These are phyloP conservation scores for Shinisaurus crocodilurus DNA, from an alignment of 2,113 vertebrate species.

Conservation along the genomic window DNA sequence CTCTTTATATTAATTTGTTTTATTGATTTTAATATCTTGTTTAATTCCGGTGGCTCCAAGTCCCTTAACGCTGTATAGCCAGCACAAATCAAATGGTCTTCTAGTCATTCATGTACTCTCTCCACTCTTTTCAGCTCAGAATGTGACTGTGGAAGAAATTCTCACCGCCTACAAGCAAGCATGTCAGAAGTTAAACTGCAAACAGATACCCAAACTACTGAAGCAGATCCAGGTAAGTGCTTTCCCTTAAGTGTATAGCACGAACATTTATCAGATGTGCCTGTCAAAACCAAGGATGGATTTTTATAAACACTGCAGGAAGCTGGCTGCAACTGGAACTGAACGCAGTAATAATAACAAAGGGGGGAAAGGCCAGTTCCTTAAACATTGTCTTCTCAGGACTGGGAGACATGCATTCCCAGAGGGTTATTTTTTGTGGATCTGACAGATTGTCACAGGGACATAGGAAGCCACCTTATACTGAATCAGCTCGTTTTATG, in stretches of 20 bases:
- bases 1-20: not conserved
- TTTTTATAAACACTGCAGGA: not conserved
- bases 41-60: no score
- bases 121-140: constrained; percentile 83
- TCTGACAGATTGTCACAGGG: not conserved
- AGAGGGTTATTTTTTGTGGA: not conserved
- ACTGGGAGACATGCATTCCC: not conserved
- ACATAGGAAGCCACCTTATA: not conserved
- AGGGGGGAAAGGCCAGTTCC: not conserved
- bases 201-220: constrained; percentile 92
- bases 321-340: not conserved
- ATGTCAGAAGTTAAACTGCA: constrained; percentile 95
- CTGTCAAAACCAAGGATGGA: not conserved
- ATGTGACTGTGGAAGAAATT: constrained; percentile 92
- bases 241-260: not conserved
- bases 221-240: constrained; percentile 91
- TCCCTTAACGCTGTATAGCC: no score
- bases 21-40: not conserved
- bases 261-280: not conserved
- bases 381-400: not conserved
- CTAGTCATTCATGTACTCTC: not conserved
- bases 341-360: not conserved
- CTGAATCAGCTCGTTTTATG: not conserved
- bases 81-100: not conserved
- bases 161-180: constrained; percentile 87